Percentiles rank a stretch among this genome's conserved stretches.
phyloP scores from a whole-genome alignment of 2,113 vertebrate genomes.

The Gallinago jamesoni region DNA sequence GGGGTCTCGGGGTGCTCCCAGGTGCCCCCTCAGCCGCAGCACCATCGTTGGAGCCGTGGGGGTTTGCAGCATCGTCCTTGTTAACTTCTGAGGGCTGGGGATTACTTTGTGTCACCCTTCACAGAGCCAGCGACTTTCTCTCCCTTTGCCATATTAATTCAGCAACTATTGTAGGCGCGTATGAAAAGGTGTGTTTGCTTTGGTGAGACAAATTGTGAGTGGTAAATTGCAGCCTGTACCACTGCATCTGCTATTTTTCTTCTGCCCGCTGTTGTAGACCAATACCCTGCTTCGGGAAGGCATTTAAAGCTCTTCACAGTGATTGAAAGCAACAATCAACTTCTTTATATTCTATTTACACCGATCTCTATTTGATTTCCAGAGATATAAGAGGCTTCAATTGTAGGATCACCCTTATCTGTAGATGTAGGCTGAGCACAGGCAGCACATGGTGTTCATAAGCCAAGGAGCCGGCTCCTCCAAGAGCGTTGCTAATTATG shows the following conservation, averaged over 20 bases:
- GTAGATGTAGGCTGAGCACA: not conserved
- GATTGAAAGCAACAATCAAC: not conserved
- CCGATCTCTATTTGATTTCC: rapidly evolving
- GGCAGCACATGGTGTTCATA: rapidly evolving
- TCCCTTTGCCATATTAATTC: not conserved
- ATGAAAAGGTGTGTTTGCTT: not conserved
- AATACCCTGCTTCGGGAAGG: not conserved
- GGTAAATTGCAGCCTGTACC: not conserved
- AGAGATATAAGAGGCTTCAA: not conserved
- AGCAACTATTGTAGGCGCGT: not conserved
- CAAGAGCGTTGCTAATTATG: not conserved
- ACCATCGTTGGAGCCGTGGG: not conserved
- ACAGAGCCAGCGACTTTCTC: not conserved
- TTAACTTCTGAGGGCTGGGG: not conserved
- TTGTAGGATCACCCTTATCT: not conserved
- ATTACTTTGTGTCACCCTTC: not conserved
- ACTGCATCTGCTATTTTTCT: not conserved
- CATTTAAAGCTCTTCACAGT: not conserved
- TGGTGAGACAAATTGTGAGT: not conserved
- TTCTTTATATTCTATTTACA: not conserved
- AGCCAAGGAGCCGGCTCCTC: not conserved
- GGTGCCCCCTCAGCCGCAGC: not conserved
- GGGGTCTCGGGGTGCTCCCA: not conserved
- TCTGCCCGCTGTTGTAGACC: not conserved
- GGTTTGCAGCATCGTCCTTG: not conserved